phyloP scores from a whole-genome alignment of 2,113 vertebrate genomes.

The Psammodynastes pulverulentus region DNA sequence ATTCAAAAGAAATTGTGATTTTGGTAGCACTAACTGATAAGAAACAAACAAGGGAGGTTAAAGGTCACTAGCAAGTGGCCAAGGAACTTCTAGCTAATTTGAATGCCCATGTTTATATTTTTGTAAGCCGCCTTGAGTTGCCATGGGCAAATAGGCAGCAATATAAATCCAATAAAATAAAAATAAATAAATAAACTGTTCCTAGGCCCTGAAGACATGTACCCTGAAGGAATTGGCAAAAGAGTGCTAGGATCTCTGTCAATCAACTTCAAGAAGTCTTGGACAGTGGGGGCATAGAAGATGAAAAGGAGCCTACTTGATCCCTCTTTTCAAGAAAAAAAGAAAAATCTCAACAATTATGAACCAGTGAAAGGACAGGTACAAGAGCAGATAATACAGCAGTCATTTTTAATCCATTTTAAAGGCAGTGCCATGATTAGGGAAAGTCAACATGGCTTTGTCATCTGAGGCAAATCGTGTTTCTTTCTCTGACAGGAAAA shows the following conservation, averaged over 20 bases:
- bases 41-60: background rate
- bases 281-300: background rate
- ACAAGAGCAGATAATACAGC: background rate
- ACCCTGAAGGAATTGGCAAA: background rate
- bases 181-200: no score
- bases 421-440: background rate
- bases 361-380: background rate
- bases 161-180: no score
- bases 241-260: background rate
- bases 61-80: background rate
- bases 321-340: background rate
- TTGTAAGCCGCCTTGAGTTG: no score
- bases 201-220: background rate
- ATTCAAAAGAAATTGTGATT: background rate
- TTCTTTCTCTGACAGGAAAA: background rate
- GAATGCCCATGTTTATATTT: background rate
- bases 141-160: no score
- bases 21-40: background rate
- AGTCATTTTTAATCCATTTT: background rate
- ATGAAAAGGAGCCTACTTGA: background rate
- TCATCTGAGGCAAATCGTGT: background rate
- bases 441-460: background rate
- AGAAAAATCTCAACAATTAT: background rate
- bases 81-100: background rate
- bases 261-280: background rate